Evolutionary conservation across 2,113 vertebrate genomes (phyloP).

Genomic region (Apteryx owenii): DNA sequence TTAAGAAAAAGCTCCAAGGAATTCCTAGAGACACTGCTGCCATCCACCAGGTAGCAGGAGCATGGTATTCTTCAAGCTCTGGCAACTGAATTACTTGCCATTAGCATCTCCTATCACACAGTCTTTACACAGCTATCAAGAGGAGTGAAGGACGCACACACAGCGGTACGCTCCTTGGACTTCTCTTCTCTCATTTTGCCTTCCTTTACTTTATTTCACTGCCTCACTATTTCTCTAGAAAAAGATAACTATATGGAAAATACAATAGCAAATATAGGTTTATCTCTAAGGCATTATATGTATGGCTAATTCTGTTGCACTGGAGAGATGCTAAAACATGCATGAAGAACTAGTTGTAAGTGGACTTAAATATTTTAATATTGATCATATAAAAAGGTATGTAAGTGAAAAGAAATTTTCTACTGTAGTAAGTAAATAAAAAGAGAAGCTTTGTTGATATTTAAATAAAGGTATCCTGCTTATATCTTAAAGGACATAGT

Average conservation of each 20-base stretch:
- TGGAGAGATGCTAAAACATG: not conserved
- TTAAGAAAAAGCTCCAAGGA: rapidly evolving
- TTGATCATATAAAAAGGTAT: not conserved
- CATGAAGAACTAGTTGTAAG: not conserved
- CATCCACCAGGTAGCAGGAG: not conserved
- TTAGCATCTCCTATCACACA: not conserved
- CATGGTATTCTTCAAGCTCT: not conserved
- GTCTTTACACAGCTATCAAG: not conserved
- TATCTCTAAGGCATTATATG: not conserved
- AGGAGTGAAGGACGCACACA: not conserved
- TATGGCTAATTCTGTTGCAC: not conserved
- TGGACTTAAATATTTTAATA: not conserved
- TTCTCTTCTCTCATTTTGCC: not conserved
- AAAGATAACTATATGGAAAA: not conserved
- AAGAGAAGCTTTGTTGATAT: not conserved
- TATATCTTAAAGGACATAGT: not conserved
- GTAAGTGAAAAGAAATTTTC: not conserved
- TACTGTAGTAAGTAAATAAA: not conserved
- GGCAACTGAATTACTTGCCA: not conserved
- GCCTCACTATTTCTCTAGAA: not conserved
- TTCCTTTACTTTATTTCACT: not conserved
- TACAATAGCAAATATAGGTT: not conserved
- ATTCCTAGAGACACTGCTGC: not conserved
- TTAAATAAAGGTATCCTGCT: not conserved
- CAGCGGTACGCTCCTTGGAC: not conserved